phyloP scores from a whole-genome alignment of 2,797 vertebrate genomes.

The Tragopan temminckii region DNA sequence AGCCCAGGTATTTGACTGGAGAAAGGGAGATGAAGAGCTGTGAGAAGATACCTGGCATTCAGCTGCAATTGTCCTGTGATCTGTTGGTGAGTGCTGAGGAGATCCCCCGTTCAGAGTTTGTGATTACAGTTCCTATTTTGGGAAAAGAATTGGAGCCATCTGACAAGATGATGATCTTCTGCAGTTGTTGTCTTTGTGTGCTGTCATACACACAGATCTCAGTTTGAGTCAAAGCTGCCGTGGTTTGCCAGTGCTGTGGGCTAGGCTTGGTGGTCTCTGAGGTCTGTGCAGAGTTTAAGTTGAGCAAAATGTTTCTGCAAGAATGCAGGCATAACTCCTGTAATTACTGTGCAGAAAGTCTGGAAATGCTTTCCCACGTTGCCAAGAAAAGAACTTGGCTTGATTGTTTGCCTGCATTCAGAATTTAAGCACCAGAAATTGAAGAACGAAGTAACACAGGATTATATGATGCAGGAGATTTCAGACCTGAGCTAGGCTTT shows the following conservation, averaged over 20 bases:
- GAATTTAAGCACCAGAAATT: background rate
- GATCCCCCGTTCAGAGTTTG: background rate
- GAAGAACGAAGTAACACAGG: background rate
- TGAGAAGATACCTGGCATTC: background rate
- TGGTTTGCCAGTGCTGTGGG: background rate
- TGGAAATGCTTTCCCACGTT: background rate
- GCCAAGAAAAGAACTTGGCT: background rate
- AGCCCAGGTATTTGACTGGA: background rate
- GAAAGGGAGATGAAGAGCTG: background rate
- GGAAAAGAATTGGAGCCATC: background rate
- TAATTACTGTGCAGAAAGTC: background rate
- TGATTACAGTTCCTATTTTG: background rate
- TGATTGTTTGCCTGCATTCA: background rate
- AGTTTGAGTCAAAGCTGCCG: accelerated
- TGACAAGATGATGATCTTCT: too few species aligned
- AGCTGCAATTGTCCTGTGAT: accelerated
- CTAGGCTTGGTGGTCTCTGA: background rate
- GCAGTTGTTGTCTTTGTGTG: background rate
- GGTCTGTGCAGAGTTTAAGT: background rate
- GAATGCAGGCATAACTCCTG: background rate
- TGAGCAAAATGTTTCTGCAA: background rate
- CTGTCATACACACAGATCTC: background rate
- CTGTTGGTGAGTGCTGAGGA: background rate
- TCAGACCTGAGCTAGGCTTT: background rate
- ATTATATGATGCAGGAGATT: background rate